Evolutionary conservation across 2,113 vertebrate species (phyloP).

Genomic region (Eulemur macaco): DNA sequence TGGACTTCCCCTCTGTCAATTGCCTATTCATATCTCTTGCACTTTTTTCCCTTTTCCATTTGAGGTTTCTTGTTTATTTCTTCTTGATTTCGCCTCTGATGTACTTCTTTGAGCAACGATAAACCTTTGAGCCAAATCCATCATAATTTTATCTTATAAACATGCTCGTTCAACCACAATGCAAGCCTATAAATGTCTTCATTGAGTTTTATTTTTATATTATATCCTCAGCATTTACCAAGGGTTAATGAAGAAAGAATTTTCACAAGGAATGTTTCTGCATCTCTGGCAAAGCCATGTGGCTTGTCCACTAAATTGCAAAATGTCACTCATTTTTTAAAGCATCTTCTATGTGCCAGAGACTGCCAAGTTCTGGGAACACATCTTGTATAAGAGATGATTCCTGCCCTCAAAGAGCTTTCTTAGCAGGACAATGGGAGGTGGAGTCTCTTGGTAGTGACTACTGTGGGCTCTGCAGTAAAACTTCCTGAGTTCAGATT

Average conservation of each 20-base stretch:
- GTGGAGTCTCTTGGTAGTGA: neutral
- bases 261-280: neutral
- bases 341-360: neutral
- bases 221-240: neutral
- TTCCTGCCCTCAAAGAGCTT: neutral
- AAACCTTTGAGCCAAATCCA: neutral
- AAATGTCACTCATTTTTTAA: neutral
- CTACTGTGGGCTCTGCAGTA: neutral
- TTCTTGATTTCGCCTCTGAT: neutral
- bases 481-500: neutral
- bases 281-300: neutral
- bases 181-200: neutral
- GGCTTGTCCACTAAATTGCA: neutral
- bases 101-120: neutral
- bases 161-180: neutral
- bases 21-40: neutral
- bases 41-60: neutral
- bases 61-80: neutral
- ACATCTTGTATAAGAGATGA: neutral
- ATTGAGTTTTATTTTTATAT: neutral
- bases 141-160: neutral
- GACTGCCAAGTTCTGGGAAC: neutral
- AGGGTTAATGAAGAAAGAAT: slow-evolving; percentile 13
- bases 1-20: neutral
- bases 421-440: neutral